Base-by-base conservation (phyloP, 2,797 vertebrate species). In the Galago senegalensis region DNA sequence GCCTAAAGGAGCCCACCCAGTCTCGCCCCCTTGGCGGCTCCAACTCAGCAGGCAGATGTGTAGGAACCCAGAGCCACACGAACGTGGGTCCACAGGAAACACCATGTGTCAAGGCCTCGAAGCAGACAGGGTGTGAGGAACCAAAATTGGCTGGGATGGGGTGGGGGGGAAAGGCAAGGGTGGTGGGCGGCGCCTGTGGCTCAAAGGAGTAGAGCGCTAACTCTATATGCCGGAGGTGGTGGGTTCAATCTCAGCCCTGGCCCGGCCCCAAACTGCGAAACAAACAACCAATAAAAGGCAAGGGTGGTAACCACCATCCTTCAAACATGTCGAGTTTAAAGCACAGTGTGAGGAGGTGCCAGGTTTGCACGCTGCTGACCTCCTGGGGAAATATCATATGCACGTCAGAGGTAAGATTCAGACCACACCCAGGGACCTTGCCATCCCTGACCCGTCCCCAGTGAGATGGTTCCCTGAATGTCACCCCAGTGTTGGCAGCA, bases 321-420 rank as follows among this genome's bases (percentile, higher is more conserved):
- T 53, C 49, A 16, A 53, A 53, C 3, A 43, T 0, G 3, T 3
- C 25, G 17, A 2, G 34, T 7, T 2, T 18, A 4, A 17, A 13
- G n/a, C 3, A 0, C 17, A 13, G 25, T 1, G 2, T 18, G 11
- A 11, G 9, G 12, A 11, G 9, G 12, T 3, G 12, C 65, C 40
- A 7, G 63, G 69, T 23, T 7, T 20, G 43, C 31, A 9, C 1
- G 0, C 37, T 29, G 34, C 53, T 27, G 4, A 3, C n/a, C 85
- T 60, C 8, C 14, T 16, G 3, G 0, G 17, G 49, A 10, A 79
- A 0, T 0, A 3, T 14, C 40, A 2, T 46, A 18, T 0, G 34
- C 8, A 3, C 13, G 9, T 6, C 49, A 3, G 20, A 1, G 3
- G 31, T 1, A 7, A 49, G 70, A 12, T 37, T 16, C 1, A 34